Evolutionary conservation across 2,888 invertebrate genomes (phyloP).

Genomic region (Thecocarcelia acutangulata): DNA sequence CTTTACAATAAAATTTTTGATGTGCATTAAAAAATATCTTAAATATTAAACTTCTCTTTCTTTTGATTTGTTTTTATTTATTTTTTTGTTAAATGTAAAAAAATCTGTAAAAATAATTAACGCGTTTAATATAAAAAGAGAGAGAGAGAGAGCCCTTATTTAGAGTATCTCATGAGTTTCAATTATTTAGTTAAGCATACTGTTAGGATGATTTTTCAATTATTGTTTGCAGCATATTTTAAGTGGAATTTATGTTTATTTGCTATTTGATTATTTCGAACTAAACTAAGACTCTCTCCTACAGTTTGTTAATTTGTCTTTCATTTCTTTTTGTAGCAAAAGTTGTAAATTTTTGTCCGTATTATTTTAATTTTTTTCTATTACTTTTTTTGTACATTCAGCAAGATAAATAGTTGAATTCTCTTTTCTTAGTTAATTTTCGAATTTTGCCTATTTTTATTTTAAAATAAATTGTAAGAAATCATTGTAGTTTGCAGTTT

Average conservation of each 20-base stretch:
- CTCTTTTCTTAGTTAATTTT: slow-evolving; percentile 11
- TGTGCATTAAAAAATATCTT: slow-evolving; percentile 38
- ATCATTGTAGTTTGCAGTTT: slow-evolving; percentile 45
- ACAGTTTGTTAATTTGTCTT: slow-evolving; percentile 2
- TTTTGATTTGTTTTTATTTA: background rate
- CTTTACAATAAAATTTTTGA: slow-evolving; percentile 18
- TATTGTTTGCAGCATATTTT: background rate
- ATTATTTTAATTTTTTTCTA: slow-evolving; percentile 24
- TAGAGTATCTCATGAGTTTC: background rate
- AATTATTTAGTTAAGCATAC: background rate
- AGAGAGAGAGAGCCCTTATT: background rate
- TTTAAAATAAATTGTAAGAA: slow-evolving; percentile 4
- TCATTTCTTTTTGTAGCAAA: slow-evolving; percentile 54
- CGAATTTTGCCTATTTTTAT: background rate
- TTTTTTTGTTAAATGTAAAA: slow-evolving; percentile 34
- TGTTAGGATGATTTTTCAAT: background rate
- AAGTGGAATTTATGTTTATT: background rate
- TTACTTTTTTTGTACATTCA: slow-evolving; percentile 61
- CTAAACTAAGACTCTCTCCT: slow-evolving; percentile 7
- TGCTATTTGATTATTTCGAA: background rate
- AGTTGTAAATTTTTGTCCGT: slow-evolving; percentile 60
- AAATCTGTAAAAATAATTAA: slow-evolving; percentile 38
- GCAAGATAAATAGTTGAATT: slow-evolving; percentile 62
- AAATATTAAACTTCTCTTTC: background rate
- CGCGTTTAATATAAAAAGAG: slow-evolving; percentile 13